Evolutionary conservation across 2,888 invertebrate genomes (phyloP).

Genomic region (Lottia gigantea): DNA sequence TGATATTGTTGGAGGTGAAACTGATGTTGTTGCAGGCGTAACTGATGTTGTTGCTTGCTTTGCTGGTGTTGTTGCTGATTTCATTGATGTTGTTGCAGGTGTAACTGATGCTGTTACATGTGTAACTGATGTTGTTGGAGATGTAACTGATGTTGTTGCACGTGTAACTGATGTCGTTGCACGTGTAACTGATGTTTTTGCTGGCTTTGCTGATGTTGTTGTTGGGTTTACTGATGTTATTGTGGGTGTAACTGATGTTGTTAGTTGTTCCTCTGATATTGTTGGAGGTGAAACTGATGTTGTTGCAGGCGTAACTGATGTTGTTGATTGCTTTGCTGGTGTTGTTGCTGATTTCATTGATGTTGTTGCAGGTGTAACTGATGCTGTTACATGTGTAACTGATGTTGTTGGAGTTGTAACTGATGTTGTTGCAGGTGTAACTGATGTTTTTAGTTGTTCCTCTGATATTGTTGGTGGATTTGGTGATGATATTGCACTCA

Average conservation of each 20-base stretch:
- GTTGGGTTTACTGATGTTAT: neutral
- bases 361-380: neutral
- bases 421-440: neutral
- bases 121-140: neutral
- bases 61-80: neutral
- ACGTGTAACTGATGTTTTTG: neutral
- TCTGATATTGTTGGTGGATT: too few species aligned
- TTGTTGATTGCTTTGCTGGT: too few species aligned
- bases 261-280: neutral
- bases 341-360: neutral
- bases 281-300: neutral
- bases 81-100: neutral
- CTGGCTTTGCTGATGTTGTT: neutral
- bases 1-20: neutral
- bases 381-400: neutral
- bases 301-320: neutral
- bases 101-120: neutral
- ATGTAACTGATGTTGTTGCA: neutral
- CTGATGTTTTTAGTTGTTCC: neutral
- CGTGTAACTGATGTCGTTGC: neutral
- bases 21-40: neutral
- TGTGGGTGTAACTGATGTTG: neutral
- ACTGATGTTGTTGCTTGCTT: neutral
- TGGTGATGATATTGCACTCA: neutral
- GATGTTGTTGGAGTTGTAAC: neutral